Conservation (phyloP, 2,113 vertebrate genomes). For the Cyanoramphus novaezelandiae region DNA sequence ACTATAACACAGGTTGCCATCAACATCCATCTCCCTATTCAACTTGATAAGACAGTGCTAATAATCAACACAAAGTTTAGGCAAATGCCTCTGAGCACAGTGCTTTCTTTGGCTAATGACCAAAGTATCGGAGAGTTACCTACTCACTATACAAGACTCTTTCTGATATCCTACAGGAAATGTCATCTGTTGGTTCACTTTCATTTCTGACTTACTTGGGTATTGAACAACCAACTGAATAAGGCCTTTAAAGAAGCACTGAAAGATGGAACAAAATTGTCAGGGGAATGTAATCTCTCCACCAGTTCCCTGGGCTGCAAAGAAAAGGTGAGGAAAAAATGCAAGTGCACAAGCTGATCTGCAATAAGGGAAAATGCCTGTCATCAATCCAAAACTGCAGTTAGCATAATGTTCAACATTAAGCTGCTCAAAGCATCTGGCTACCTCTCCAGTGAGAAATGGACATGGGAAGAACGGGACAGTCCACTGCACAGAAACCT, state of each 20-base stretch:
- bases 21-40: background rate
- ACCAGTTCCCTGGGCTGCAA: background rate
- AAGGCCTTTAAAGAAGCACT: background rate
- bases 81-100: background rate
- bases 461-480: background rate
- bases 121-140: background rate
- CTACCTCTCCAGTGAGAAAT: background rate
- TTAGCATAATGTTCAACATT: background rate
- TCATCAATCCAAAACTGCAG: background rate
- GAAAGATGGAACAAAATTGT: background rate
- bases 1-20: background rate
- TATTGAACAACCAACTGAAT: background rate
- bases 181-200: background rate
- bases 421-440: background rate
- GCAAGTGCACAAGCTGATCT: background rate
- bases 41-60: background rate
- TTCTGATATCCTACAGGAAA: background rate
- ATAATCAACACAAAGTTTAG: background rate
- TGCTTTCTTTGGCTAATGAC: background rate
- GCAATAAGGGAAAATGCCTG: background rate
- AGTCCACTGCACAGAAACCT: background rate
- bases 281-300: background rate
- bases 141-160: background rate
- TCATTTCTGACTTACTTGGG: background rate
- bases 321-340: background rate